A percentile compares a stretch with the other conserved stretches of the same genome.
phyloP scores from a whole-genome alignment of 1,140 invertebrate species.

The Chymomyza costata region DNA sequence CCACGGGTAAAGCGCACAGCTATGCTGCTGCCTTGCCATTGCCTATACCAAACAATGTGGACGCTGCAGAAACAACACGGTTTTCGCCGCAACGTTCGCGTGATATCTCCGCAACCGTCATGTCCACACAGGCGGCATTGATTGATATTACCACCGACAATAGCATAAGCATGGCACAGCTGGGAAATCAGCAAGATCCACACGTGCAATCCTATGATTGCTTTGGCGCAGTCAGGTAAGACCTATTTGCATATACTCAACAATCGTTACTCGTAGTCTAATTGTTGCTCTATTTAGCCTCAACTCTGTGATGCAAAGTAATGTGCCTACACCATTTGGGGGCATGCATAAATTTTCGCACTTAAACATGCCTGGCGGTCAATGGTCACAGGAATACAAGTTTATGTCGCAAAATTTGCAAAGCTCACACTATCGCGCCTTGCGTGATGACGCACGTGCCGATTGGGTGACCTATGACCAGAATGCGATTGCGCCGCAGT shows the following conservation, averaged over 20 bases:
- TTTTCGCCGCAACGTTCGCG: constrained; percentile 80
- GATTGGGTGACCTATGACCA: constrained; percentile 59
- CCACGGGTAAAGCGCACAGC: constrained; percentile 19
- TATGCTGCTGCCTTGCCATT: constrained; percentile 56
- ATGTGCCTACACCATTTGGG: constrained; percentile 82
- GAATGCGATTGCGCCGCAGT: constrained; percentile 26
- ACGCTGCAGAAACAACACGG: constrained; percentile 79
- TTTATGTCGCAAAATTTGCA: constrained; percentile 82
- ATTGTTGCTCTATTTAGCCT: too few relatives aligned
- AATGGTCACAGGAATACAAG: constrained; percentile 81
- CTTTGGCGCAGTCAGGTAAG: constrained; percentile 79
- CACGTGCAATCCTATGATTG: constrained; percentile 83
- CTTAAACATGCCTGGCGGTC: constrained; percentile 84
- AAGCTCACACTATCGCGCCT: constrained; percentile 78
- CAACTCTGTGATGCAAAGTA: constrained; percentile 83
- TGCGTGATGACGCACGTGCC: constrained; percentile 65
- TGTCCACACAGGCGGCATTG: constrained; percentile 72
- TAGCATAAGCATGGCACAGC: constrained; percentile 7
- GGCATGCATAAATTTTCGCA: constrained; percentile 78
- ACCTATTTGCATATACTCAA: too few relatives aligned
- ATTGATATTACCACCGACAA: constrained; percentile 60
- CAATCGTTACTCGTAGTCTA: too few relatives aligned
- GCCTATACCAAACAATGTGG: constrained; percentile 77
- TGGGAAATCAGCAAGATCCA: constrained; percentile 72
- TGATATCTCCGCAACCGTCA: constrained; percentile 79